phyloP scores from a whole-genome alignment of 2,113 vertebrate genomes.

The Mesoclemmys tuberculata region DNA sequence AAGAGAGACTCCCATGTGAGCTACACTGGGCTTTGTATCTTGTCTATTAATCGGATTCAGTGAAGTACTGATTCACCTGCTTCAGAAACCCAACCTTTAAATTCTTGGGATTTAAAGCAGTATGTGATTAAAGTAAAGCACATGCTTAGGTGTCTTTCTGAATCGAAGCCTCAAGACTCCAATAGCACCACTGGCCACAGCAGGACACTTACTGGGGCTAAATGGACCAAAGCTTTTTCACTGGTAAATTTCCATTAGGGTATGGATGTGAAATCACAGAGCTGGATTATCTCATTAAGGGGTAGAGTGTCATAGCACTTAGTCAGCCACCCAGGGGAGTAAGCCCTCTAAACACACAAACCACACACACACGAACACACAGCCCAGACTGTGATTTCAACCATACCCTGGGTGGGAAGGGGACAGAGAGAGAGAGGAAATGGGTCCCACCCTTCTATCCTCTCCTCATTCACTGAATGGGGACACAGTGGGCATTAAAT shows the following conservation, averaged over 20 bases:
- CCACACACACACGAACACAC: not conserved
- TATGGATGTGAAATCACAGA: not conserved
- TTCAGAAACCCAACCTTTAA: not conserved
- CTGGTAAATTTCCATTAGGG: not conserved
- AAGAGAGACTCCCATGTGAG: not conserved
- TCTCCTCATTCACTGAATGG: not conserved
- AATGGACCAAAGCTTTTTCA: not conserved
- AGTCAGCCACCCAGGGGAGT: not conserved
- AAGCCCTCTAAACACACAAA: not conserved
- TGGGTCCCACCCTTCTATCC: not conserved
- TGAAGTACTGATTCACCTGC: not conserved
- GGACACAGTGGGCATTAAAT: not conserved
- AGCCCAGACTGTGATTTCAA: accelerated
- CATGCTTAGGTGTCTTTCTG: not conserved
- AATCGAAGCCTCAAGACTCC: not conserved
- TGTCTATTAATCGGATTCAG: not conserved
- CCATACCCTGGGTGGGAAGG: accelerated
- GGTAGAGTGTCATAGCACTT: not conserved
- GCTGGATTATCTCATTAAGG: not conserved
- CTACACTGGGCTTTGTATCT: not conserved
- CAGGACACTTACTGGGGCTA: not conserved
- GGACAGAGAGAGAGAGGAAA: not conserved
- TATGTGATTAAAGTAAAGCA: not conserved
- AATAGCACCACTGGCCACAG: not conserved
- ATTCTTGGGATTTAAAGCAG: not conserved